A percentile compares a stretch with the other conserved stretches of the same genome.
These are phyloP conservation scores for Esox masquinongy DNA, from an alignment of 2,797 vertebrate species.

Conservation along the genomic window DNA sequence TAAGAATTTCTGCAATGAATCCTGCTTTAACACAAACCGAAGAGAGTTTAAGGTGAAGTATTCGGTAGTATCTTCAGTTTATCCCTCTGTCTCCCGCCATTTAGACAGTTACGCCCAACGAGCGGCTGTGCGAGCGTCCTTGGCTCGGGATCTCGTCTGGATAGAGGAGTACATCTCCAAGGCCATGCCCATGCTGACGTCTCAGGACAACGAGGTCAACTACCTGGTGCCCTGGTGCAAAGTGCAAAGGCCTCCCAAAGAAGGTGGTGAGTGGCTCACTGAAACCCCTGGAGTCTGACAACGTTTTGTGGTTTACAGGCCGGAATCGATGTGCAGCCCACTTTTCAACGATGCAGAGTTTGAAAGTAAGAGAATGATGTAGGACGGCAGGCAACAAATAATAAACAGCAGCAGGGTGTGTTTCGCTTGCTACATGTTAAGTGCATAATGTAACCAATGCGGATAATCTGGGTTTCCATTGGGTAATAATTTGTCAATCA, in stretches of 20 bases:
- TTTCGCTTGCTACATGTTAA: no score
- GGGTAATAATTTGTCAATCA: no score
- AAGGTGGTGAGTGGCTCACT: constrained; percentile 71
- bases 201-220: constrained; percentile 84
- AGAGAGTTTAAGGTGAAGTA: not conserved
- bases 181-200: constrained; percentile 77
- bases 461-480: no score
- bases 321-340: not conserved
- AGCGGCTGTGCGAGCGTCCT: constrained; percentile 75
- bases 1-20: not conserved
- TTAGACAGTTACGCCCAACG: constrained; percentile 87
- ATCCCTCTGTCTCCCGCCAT: constrained; percentile 1
- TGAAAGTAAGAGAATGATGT: no score
- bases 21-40: not conserved
- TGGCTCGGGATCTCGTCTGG: constrained; percentile 85
- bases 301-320: not conserved
- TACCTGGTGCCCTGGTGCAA: constrained; percentile 90
- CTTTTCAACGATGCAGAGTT: no score
- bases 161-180: constrained; percentile 80
- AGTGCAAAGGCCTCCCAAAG: constrained; percentile 76
- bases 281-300: not conserved
- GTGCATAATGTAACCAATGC: no score
- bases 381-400: no score
- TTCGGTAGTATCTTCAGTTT: not conserved
- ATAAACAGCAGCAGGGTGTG: no score